Evolutionary conservation across 2,888 invertebrate species (phyloP).

Genomic region (Mamestra brassicae): DNA sequence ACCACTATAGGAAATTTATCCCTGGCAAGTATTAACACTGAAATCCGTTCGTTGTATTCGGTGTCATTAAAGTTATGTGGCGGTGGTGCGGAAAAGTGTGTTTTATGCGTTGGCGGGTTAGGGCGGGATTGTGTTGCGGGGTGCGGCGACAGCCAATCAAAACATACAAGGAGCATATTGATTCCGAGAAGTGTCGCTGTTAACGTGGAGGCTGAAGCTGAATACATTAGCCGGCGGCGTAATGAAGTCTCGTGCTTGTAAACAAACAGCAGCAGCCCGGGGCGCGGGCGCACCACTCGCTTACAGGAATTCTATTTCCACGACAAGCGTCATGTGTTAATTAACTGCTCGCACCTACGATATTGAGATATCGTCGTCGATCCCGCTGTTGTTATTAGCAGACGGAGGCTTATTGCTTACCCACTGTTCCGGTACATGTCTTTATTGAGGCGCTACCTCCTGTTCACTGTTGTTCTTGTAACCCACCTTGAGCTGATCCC

Average conservation of each 20-base stretch:
- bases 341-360: conserved; percentile 90
- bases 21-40: conserved; percentile 89
- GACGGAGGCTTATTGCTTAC: conserved; percentile 88
- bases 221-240: conserved; percentile 91
- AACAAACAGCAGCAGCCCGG: conserved; percentile 86
- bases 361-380: conserved; percentile 89
- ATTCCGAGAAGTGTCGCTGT: conserved; percentile 91
- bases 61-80: conserved; percentile 86
- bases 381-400: conserved; percentile 89
- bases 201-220: conserved; percentile 91
- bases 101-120: conserved; percentile 78
- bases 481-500: conserved; percentile 27
- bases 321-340: conserved; percentile 90
- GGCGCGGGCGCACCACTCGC: conserved; percentile 86
- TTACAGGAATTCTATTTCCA: conserved; percentile 90
- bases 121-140: conserved; percentile 77
- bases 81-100: conserved; percentile 76
- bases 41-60: conserved; percentile 90
- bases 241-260: conserved; percentile 91
- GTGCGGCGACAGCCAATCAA: conserved; percentile 87
- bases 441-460: conserved; percentile 57
- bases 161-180: conserved; percentile 91
- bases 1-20: conserved; percentile 90
- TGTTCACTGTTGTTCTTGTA: conserved; percentile 53
- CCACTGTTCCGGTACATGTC: conserved; percentile 64